phyloP scores from a whole-genome alignment of 37 sponge, comb jelly and placozoan genomes.

The Halisarca cf. caerulea region DNA sequence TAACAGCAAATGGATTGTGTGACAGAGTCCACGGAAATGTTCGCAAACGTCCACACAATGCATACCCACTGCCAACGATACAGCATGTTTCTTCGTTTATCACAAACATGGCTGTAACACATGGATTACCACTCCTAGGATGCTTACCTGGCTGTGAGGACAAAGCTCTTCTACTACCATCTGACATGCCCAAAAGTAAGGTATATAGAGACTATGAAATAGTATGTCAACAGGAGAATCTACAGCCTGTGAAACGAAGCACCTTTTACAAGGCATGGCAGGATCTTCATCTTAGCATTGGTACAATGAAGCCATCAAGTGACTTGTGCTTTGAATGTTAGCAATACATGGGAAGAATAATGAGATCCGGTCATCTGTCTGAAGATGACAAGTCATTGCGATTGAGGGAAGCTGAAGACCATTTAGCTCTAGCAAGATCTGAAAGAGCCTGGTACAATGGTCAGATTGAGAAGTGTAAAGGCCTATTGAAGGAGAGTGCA shows the following conservation, averaged over 20 bases:
- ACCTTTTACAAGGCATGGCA: not conserved
- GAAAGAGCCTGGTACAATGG: not conserved
- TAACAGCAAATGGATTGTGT: too few species aligned
- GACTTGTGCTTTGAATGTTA: conserved; percentile 29
- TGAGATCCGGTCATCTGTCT: not conserved
- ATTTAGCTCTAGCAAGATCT: not conserved
- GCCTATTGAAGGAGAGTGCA: not conserved
- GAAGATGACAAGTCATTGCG: conserved; percentile 3
- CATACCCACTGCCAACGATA: not conserved
- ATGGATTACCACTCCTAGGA: conserved; percentile 36
- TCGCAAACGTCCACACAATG: conserved; percentile 16
- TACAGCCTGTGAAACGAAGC: not conserved
- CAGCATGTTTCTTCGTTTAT: conserved; percentile 20
- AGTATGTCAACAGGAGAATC: not conserved
- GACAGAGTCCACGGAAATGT: not conserved
- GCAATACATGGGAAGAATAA: not conserved
- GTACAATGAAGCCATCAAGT: conserved; percentile 6
- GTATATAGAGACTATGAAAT: not conserved
- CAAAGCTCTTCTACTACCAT: not conserved
- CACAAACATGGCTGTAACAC: not conserved
- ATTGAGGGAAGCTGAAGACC: not conserved
- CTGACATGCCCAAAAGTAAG: conserved; percentile 4
- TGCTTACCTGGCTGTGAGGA: not conserved
- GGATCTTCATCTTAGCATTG: not conserved
- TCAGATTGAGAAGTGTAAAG: not conserved